A percentile compares a stretch with the other conserved stretches of the same genome.
Evolutionary conservation across 1,140 invertebrate genomes (phyloP).

Genomic region (Carcinoscorpius rotundicauda): DNA sequence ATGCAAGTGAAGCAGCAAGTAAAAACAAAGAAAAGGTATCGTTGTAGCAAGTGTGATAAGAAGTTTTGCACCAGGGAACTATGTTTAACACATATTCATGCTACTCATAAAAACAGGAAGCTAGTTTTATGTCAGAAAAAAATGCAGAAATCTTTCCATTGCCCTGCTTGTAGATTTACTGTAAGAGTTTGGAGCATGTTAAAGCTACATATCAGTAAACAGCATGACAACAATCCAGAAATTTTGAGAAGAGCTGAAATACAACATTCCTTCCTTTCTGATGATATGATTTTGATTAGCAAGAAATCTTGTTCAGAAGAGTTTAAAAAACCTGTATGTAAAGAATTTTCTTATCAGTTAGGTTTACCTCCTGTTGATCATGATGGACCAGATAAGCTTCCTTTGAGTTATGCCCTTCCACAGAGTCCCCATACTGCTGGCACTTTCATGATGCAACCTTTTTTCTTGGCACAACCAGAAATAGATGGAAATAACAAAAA

Average conservation of each 20-base stretch:
- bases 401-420: slow-evolving; percentile 30
- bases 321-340: too few species aligned
- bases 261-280: slow-evolving; percentile 3
- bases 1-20: slow-evolving; percentile 2
- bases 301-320: background rate
- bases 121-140: slow-evolving; percentile 14
- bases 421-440: slow-evolving; percentile 28
- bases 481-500: slow-evolving; percentile 19
- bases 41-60: slow-evolving; percentile 38
- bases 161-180: slow-evolving; percentile 51
- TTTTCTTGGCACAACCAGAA: slow-evolving; percentile 54
- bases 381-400: slow-evolving; percentile 18
- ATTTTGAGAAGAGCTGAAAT: slow-evolving; percentile 1
- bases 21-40: slow-evolving; percentile 30
- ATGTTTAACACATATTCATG: slow-evolving; percentile 34
- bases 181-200: slow-evolving; percentile 47
- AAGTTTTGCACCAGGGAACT: slow-evolving; percentile 33
- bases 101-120: slow-evolving; percentile 27
- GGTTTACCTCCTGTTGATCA: background rate
- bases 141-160: slow-evolving; percentile 36
- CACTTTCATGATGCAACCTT: slow-evolving; percentile 65
- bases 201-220: slow-evolving; percentile 46
- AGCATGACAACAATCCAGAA: slow-evolving; percentile 15
- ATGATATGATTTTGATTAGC: background rate
- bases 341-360: background rate